Evolutionary conservation across 2,888 invertebrate genomes (phyloP), one percentile per base, ranked within the genome.

Genomic region (Hydrotaea diabolus): DNA sequence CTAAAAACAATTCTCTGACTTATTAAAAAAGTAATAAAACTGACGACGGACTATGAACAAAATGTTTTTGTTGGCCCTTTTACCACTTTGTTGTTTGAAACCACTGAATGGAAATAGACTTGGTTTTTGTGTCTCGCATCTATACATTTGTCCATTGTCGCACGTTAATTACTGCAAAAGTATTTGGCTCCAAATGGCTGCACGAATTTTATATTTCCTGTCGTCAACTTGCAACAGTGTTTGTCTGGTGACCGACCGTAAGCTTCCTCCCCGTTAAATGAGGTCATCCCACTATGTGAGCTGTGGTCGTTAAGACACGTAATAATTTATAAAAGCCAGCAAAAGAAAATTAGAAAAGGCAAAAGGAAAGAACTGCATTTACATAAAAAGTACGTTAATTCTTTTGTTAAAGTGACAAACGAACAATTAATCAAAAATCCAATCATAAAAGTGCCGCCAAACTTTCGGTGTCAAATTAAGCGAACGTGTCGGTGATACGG

Each of bases 351-450:
- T 36, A 82, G 73, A 53, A 55, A 76, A 46, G 39, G 15, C 49
- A 19, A 43, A 62, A 19, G 36, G 53, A 69, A 76, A 23, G 46
- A 26, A 46, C 57, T 13, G 75, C 49, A 78, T 78, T 84, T 66
- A 80, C 77, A 81, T 78, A 59, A 55, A 69, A 79, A 39, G 19
- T 69, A 43, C 69, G 62, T 75, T 77, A 55, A 53, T 81, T 66
- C 26, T 76, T 66, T 78, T 46, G 59, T 46, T 26, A 66, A 84
- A 78, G 81, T 84, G 81, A 76, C 81, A 81, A 84, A 73, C 57
- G 23, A 72, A 73, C 64, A 84, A 81, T 81, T 84, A 84, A 81
- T 81, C 78, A 81, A 75, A n/a, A 31, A 78, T 66, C 43, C 31
- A 74, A 77, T 55, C 49, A 75, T 76, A 71, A 76, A 74, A 81